These are phyloP conservation scores for Eupristina koningsbergeri DNA, from an alignment of 1,140 invertebrate genomes.

Conservation along the genomic window DNA sequence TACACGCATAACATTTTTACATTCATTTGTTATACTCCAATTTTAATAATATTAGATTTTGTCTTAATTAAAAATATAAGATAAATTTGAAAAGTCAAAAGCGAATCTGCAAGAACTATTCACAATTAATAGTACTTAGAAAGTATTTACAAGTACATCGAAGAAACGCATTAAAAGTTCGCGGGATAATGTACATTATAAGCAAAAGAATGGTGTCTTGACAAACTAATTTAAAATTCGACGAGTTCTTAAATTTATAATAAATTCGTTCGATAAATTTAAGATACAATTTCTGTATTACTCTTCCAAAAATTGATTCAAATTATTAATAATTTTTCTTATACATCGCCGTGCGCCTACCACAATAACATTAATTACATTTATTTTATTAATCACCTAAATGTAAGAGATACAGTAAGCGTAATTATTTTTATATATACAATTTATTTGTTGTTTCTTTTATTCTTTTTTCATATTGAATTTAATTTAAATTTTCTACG, in stretches of 20 bases:
- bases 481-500: constrained; percentile 62
- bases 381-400: constrained; percentile 73
- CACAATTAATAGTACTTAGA: constrained; percentile 42
- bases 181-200: constrained; percentile 42
- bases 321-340: constrained; percentile 71
- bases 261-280: constrained; percentile 57
- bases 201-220: constrained; percentile 23
- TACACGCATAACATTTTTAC: too few relatives aligned
- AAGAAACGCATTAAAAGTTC: constrained; percentile 34
- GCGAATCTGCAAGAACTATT: constrained; percentile 29
- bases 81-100: constrained; percentile 4
- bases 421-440: constrained; percentile 74
- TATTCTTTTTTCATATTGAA: constrained; percentile 56
- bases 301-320: constrained; percentile 70
- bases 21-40: not conserved
- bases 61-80: constrained; percentile 2
- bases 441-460: constrained; percentile 67
- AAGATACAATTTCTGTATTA: constrained; percentile 73
- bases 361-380: constrained; percentile 74
- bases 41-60: constrained; percentile 3
- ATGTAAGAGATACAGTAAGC: constrained; percentile 74
- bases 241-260: constrained; percentile 37
- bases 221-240: constrained; percentile 45
- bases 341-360: constrained; percentile 73
- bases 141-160: constrained; percentile 46